Evolutionary conservation across 23 tunicate species (phyloP), one percentile per base, ranked within the genome.

Genomic region (Trididemnum nubilum): DNA sequence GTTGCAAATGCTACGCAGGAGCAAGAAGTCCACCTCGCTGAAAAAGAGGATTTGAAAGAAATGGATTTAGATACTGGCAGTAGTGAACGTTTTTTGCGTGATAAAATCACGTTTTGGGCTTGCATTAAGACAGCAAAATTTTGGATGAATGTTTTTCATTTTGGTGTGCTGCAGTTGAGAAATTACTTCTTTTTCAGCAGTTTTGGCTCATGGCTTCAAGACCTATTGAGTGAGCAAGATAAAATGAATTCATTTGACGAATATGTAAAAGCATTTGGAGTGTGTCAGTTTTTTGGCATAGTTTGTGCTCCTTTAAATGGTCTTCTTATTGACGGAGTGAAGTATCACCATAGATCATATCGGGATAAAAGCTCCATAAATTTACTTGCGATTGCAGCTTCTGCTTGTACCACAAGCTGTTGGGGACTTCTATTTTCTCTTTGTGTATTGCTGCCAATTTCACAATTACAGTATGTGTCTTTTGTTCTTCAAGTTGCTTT

Each of bases 261-360:
- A 0, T 87, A 91, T 39, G 23, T 87, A 33, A 85, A 35, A 35
- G 87, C 38, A 2, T 96, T 96, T 86, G 99, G 97, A 52, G 79
- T 88, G 29, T 88, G 92, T 67, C 99, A 96, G 51, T 84, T 91
- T 73, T 91, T 87, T 70, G 99, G 99, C 19, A 82, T 91, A n/a
- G 26, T 87, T 49, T 77, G 59, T 74, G 97, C 99, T 33, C 97
- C 97, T 1, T 30, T 96, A 9, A 96, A 96, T 81, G 99, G 99
- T 1, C 25, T 91, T 5, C 58, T 96, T 7, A 84, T 96, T 81
- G 99, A 96, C 73, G 39, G 60, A 31, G 69, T 65, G 32, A 73
- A 83, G 0, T 28, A 57, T 29, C 51, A 76, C 12, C 27, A 37
- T 22, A 85, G 63, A 81, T 57, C 76, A 23, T 28, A 36, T 12